Evolutionary conservation across 1,140 invertebrate genomes (phyloP).

Genomic region (Schlechtendalia chinensis): DNA sequence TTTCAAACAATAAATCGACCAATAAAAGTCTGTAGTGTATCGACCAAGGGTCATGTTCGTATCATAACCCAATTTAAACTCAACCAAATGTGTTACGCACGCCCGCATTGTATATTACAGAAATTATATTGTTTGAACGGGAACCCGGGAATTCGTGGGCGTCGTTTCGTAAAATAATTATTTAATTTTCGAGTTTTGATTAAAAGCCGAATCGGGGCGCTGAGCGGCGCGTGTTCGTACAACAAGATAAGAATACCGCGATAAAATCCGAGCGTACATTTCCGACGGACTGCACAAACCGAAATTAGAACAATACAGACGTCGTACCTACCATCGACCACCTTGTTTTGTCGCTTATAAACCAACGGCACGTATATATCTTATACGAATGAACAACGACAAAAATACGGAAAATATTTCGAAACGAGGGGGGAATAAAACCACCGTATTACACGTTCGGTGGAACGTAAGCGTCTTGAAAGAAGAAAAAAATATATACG

Average conservation of each 20-base stretch:
- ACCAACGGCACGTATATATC: no score
- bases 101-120: neutral
- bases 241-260: neutral
- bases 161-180: neutral
- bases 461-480: neutral
- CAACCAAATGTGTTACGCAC: neutral
- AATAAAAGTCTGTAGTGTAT: neutral
- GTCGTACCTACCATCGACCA: neutral
- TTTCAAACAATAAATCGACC: neutral
- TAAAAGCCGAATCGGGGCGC: no score
- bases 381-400: neutral
- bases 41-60: neutral
- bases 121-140: neutral
- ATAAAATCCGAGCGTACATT: neutral
- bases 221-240: neutral
- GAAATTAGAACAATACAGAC: constrained; percentile 2
- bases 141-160: neutral
- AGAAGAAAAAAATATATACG: constrained; percentile 14
- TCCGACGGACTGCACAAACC: neutral
- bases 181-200: constrained; percentile 12
- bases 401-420: neutral
- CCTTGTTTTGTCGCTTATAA: neutral
- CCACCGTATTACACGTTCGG: constrained; percentile 12
- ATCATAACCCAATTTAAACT: neutral
- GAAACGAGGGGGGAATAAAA: neutral